Evolutionary conservation across 64 coral and sea anemone species (phyloP).

Genomic region (Stichodactyla helianthus): DNA sequence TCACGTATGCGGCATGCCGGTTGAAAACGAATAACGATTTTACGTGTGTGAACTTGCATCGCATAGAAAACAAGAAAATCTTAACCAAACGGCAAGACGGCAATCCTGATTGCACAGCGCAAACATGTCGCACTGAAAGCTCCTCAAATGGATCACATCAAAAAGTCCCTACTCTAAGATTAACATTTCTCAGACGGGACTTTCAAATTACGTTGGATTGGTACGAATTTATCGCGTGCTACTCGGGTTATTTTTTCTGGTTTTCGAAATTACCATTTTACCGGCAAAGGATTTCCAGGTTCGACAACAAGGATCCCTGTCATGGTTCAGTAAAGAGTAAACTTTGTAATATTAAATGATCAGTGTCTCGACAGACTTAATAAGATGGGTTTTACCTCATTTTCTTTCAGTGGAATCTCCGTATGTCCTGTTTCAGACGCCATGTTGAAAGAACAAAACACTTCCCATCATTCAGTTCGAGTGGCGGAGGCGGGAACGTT

Average conservation of each 20-base stretch:
- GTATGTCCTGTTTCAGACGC: slow-evolving; percentile 54
- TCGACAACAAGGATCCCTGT: slow-evolving; percentile 2
- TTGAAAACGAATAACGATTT: slow-evolving; percentile 24
- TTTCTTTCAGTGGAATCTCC: slow-evolving; percentile 62
- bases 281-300: background rate
- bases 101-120: slow-evolving; percentile 18
- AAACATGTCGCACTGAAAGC: background rate
- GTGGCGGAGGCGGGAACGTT: slow-evolving; percentile 33
- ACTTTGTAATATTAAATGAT: slow-evolving; percentile 22
- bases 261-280: background rate
- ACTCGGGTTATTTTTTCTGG: slow-evolving; percentile 20
- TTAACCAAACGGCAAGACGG: background rate
- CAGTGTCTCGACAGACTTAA: background rate
- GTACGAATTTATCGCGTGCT: slow-evolving; percentile 15
- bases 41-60: slow-evolving; percentile 27
- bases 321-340: slow-evolving; percentile 10
- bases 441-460: slow-evolving; percentile 81
- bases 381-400: slow-evolving; percentile 54
- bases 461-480: slow-evolving; percentile 55
- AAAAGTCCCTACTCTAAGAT: background rate
- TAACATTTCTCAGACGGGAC: background rate
- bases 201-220: slow-evolving; percentile 22
- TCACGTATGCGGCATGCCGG: slow-evolving; percentile 28
- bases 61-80: slow-evolving; percentile 4
- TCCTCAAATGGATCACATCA: background rate